Percentiles rank a stretch among this genome's conserved stretches.
phyloP scores from a whole-genome alignment of 2,888 invertebrate species.

The Amphipoea lucens region DNA sequence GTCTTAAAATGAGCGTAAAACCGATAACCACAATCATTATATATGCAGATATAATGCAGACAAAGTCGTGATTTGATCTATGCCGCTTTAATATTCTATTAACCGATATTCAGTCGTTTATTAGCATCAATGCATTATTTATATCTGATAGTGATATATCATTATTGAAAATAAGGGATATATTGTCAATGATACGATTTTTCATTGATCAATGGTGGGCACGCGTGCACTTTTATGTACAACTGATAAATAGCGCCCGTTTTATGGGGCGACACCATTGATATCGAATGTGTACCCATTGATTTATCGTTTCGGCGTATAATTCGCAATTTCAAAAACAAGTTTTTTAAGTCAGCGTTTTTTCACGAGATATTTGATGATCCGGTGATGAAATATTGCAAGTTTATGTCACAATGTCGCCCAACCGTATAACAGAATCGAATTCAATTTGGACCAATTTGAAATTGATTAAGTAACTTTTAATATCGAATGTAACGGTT shows the following conservation, averaged over 20 bases:
- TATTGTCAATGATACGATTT: slow-evolving; percentile 83
- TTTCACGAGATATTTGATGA: slow-evolving; percentile 74
- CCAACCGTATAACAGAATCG: slow-evolving; percentile 46
- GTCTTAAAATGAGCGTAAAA: slow-evolving; percentile 72
- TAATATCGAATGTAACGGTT: slow-evolving; percentile 55
- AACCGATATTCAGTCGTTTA: slow-evolving; percentile 76
- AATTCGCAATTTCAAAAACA: slow-evolving; percentile 81
- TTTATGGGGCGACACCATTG: slow-evolving; percentile 83
- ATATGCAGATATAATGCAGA: slow-evolving; percentile 82
- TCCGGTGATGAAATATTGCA: slow-evolving; percentile 75
- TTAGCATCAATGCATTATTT: slow-evolving; percentile 68
- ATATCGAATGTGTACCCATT: slow-evolving; percentile 80
- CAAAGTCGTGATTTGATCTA: slow-evolving; percentile 78
- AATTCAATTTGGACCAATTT: slow-evolving; percentile 61
- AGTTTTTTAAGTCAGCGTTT: slow-evolving; percentile 70
- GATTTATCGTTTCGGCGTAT: slow-evolving; percentile 85
- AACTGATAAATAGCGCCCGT: slow-evolving; percentile 84
- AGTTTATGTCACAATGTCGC: slow-evolving; percentile 57
- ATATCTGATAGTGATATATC: slow-evolving; percentile 80
- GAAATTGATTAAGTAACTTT: slow-evolving; percentile 52
- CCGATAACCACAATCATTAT: slow-evolving; percentile 77
- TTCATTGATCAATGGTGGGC: slow-evolving; percentile 81
- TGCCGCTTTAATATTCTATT: slow-evolving; percentile 84
- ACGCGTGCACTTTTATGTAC: slow-evolving; percentile 84
- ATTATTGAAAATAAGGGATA: slow-evolving; percentile 81